Evolutionary conservation across 2,797 vertebrate genomes (phyloP).

Genomic region (Paratrypauchen microcephalus): DNA sequence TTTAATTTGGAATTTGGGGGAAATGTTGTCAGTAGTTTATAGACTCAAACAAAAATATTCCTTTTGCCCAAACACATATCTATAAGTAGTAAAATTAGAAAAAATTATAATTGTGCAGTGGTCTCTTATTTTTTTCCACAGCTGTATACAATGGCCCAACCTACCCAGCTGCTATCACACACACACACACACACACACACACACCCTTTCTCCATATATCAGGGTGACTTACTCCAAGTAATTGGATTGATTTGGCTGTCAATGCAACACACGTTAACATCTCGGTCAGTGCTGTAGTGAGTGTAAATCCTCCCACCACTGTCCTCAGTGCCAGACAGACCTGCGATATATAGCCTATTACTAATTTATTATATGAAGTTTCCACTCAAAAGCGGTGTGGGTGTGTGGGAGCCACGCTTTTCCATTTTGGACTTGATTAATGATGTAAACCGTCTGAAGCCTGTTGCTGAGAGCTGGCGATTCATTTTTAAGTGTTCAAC

Average conservation of each 20-base stretch:
- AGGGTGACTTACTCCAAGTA: not conserved
- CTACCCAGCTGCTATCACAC: not conserved
- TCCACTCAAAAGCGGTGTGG: not conserved
- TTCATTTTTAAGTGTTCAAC: conserved; percentile 25
- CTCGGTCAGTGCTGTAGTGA: conserved; percentile 28
- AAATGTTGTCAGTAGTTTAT: too few species aligned
- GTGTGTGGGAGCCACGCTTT: conserved; percentile 4
- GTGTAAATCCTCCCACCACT: conserved; percentile 35
- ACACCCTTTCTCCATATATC: not conserved
- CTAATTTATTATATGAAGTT: not conserved
- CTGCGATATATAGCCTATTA: conserved; percentile 5
- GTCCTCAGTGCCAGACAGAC: conserved; percentile 24
- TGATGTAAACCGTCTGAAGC: conserved; percentile 15
- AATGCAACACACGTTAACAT: not conserved
- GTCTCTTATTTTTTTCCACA: too few species aligned
- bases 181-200: not conserved
- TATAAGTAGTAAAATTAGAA: too few species aligned
- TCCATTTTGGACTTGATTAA: conserved; percentile 10
- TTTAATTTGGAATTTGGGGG: too few species aligned
- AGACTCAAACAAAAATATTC: too few species aligned
- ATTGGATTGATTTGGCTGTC: conserved; percentile 21
- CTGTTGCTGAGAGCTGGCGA: conserved; percentile 23
- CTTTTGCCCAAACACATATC: too few species aligned
- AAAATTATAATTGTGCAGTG: too few species aligned
- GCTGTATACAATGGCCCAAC: not conserved